Conservation (phyloP, 2,797 vertebrate species). For the Ctenosaura bakeri region DNA sequence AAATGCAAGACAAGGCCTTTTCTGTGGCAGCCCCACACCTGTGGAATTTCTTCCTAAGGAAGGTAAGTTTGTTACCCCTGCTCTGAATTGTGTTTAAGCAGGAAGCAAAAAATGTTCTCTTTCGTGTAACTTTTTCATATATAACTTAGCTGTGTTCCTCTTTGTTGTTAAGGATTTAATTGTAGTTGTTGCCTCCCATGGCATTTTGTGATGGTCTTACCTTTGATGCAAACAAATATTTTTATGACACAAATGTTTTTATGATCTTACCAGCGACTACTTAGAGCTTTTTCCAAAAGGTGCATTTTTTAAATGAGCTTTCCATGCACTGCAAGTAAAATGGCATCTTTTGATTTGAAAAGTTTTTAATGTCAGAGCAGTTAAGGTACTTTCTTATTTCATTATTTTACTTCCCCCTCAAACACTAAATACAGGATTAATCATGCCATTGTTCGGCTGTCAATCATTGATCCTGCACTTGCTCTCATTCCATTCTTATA, state of each 20-base stretch:
- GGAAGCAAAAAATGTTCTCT: background rate
- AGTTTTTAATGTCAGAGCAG: slow-evolving; percentile 21
- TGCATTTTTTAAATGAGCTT: background rate
- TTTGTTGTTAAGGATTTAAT: background rate
- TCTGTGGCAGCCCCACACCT: too few species aligned
- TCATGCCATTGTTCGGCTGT: slow-evolving; percentile 31
- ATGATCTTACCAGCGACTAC: background rate
- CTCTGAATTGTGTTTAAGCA: background rate
- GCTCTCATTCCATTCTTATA: background rate
- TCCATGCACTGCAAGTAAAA: background rate
- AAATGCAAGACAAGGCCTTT: background rate
- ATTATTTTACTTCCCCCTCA: slow-evolving; percentile 3
- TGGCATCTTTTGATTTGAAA: slow-evolving; percentile 19
- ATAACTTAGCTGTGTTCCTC: background rate
- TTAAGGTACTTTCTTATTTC: slow-evolving; percentile 1
- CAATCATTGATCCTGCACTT: slow-evolving; percentile 8
- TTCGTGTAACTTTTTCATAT: background rate
- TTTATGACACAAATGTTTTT: background rate
- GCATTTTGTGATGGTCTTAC: background rate
- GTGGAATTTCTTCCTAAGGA: background rate
- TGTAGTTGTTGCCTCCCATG: background rate
- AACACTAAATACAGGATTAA: slow-evolving; percentile 35
- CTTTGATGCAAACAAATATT: background rate
- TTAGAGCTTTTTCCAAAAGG: background rate
- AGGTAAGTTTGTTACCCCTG: background rate